Conservation (phyloP, 2,113 vertebrate genomes). For the Microcebus griseorufus region DNA sequence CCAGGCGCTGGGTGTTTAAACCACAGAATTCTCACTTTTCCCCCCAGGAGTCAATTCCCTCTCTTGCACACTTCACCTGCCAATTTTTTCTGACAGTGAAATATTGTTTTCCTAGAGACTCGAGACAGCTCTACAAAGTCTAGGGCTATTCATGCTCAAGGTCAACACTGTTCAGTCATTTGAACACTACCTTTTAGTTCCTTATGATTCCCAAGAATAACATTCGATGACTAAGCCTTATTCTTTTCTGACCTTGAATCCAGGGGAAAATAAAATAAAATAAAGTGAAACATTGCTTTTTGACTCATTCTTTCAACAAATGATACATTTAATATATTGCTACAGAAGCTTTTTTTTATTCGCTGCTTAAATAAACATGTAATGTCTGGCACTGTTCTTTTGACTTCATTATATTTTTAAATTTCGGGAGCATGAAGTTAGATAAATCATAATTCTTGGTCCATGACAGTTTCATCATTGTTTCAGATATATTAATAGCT, state of each 20-base stretch:
- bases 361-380: neutral
- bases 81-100: neutral
- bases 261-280: neutral
- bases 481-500: neutral
- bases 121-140: neutral
- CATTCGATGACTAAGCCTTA: neutral
- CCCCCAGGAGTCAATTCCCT: rapidly evolving
- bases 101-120: neutral
- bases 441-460: neutral
- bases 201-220: neutral
- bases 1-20: rapidly evolving
- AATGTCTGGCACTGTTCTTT: neutral
- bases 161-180: neutral
- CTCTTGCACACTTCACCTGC: neutral
- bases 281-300: neutral
- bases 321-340: neutral
- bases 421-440: neutral
- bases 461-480: neutral
- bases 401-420: neutral
- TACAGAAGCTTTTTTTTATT: neutral
- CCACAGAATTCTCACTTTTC: neutral
- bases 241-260: neutral
- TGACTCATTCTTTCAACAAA: neutral
- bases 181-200: neutral
- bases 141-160: neutral